Evolutionary conservation across 2,888 invertebrate species (phyloP), one percentile per base, ranked within the genome.

Genomic region (Pheosia gnoma): DNA sequence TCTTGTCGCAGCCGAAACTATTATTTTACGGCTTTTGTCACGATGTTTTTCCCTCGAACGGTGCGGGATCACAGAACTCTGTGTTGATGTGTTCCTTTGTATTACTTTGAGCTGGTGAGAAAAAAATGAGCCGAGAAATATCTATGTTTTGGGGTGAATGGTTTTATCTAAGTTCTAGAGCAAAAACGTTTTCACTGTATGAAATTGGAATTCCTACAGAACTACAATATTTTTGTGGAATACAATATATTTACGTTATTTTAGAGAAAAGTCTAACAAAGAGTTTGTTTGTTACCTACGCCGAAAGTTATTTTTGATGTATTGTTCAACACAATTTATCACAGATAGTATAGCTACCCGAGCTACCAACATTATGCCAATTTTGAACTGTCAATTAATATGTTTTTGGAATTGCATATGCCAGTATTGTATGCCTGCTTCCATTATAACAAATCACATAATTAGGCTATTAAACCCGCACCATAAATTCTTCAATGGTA

Each of bases 11-110:
- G 62, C 69, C 66, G 65, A 59, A 79, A 82, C 79, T 79, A 81
- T 81, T 80, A 69, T 75, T 75, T 79, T 80, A 69, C 68, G 70
- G 61, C 67, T 65, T 74, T 73, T 68, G 68, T 73, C 70, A 66
- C 66, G 60, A 66, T 58, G 63, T 64, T 67, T 61, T 59, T 49
- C 61, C 62, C 56, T 60, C 47, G 57, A 51, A 49, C 59, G 58
- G 57, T 39, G n/a, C 52, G 56, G 49, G 55, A 49, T 66, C 54
- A 54, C 45, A 25, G n/a, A 51, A 38, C 57, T n/a, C 58, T 37
- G 62, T 57, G 61, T 67, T 60, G 51, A 54, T 11, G 51, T 63
- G 60, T 59, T 59, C 59, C 60, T 37, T 10, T 37, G 53, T 53
- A 36, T 53, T 36, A 51, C 51, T 51, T 51, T 51, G 51, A 25